Evolutionary conservation across 2,113 vertebrate species (phyloP).

Genomic region (Irena cyanogastra): DNA sequence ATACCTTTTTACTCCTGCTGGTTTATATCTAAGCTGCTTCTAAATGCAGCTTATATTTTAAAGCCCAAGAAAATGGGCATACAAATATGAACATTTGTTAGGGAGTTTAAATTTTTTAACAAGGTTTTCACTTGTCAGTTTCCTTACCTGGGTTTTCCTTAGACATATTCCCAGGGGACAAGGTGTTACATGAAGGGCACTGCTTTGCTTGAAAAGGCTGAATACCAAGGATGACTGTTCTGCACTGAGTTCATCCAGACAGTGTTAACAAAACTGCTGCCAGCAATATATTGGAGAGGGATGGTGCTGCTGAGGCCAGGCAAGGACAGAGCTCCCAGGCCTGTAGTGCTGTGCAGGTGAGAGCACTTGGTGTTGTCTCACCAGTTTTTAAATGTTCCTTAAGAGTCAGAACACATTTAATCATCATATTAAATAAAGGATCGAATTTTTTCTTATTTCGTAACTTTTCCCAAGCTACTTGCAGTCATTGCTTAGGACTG

Average conservation of each 20-base stretch:
- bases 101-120: not conserved
- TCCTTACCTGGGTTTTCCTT: not conserved
- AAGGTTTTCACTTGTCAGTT: not conserved
- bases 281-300: not conserved
- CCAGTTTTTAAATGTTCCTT: too few species aligned
- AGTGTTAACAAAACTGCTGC: not conserved
- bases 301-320: not conserved
- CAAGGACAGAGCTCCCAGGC: not conserved
- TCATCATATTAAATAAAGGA: too few species aligned
- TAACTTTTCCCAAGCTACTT: too few species aligned
- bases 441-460: too few species aligned
- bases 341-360: not conserved
- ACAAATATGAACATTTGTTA: not conserved
- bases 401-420: too few species aligned
- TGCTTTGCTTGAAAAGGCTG: not conserved
- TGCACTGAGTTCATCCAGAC: not conserved
- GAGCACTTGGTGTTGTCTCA: accelerated
- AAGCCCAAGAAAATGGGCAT: not conserved
- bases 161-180: accelerated
- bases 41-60: not conserved
- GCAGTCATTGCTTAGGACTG: too few species aligned
- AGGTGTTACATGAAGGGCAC: not conserved
- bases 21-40: not conserved
- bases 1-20: not conserved
- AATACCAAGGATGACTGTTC: not conserved